Evolutionary conservation across 2,113 vertebrate species (phyloP).

Genomic region (Phalacrocorax pelagicus): DNA sequence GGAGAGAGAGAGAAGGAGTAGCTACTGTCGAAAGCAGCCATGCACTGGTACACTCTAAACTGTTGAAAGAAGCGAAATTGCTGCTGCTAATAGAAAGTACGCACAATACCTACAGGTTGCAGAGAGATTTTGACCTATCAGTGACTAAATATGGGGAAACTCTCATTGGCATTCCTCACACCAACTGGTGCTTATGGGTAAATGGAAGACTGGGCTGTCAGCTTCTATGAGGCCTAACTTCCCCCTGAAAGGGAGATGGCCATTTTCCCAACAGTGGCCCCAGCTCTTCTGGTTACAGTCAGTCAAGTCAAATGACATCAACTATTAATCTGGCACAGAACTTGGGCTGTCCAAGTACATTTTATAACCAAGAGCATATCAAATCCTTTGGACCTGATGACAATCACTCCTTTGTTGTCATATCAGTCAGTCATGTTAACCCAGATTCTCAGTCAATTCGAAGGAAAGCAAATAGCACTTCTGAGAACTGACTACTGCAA

Average conservation of each 20-base stretch:
- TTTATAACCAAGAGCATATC: conserved; percentile 36
- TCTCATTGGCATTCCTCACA: neutral
- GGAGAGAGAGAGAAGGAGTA: neutral
- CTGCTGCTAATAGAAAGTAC: neutral
- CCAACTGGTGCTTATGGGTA: neutral
- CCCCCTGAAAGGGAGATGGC: neutral
- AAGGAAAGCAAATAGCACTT: neutral
- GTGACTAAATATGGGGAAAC: neutral
- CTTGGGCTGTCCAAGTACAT: neutral
- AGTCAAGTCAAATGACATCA: conserved; percentile 60
- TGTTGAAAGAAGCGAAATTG: neutral
- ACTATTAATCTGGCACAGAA: conserved; percentile 45
- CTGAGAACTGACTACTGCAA: conserved; percentile 19
- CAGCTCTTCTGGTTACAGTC: conserved; percentile 25
- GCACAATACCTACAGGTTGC: neutral
- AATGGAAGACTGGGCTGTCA: neutral
- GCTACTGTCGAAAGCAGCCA: neutral
- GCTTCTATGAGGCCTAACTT: conserved; percentile 7
- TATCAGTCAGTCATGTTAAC: conserved; percentile 45
- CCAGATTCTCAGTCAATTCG: conserved; percentile 32
- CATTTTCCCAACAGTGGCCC: conserved; percentile 14
- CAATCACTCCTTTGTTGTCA: conserved; percentile 34
- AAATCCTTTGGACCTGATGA: conserved; percentile 34
- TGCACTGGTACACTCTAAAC: neutral
- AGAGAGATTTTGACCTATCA: neutral